Percentiles rank a stretch among this genome's conserved stretches.
Conservation (phyloP, 1,140 invertebrate genomes). For the Sminthurides bifidus region DNA sequence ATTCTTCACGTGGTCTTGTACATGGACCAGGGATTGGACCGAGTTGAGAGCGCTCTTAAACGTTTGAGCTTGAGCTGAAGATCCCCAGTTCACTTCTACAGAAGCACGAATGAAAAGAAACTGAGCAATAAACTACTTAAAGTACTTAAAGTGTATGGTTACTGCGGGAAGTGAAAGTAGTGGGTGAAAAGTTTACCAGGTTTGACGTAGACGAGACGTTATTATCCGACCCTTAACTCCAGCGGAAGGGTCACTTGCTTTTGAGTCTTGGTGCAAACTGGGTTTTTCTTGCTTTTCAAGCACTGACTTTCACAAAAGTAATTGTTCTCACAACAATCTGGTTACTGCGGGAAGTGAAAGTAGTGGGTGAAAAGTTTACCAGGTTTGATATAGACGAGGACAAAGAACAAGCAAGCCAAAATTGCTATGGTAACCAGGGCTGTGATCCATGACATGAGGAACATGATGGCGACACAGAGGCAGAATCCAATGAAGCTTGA, state of each 20-base stretch:
- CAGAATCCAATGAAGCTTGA: conserved; percentile 42
- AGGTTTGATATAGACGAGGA: conserved; percentile 37
- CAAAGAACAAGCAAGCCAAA: conserved; percentile 42
- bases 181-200: conserved; percentile 19
- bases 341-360: neutral
- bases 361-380: conserved; percentile 14
- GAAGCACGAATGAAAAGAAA: conserved; percentile 5
- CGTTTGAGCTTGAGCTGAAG: conserved; percentile 47
- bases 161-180: neutral
- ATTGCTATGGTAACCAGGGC: conserved; percentile 48
- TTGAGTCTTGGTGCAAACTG: neutral
- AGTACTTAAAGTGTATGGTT: neutral
- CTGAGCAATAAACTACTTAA: neutral
- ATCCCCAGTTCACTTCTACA: conserved; percentile 53
- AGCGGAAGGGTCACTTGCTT: no score
- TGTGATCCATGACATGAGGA: conserved; percentile 69
- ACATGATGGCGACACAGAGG: conserved; percentile 68
- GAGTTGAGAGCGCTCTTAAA: conserved; percentile 46
- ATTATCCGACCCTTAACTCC: no score
- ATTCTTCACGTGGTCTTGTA: conserved; percentile 51
- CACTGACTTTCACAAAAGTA: neutral
- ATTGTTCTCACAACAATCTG: neutral
- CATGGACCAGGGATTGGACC: conserved; percentile 41
- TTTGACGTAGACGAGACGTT: conserved; percentile 36
- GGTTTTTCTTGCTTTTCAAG: no score